phyloP scores from a whole-genome alignment of 2,888 invertebrate species.

The Lycocerus yunnanus region DNA sequence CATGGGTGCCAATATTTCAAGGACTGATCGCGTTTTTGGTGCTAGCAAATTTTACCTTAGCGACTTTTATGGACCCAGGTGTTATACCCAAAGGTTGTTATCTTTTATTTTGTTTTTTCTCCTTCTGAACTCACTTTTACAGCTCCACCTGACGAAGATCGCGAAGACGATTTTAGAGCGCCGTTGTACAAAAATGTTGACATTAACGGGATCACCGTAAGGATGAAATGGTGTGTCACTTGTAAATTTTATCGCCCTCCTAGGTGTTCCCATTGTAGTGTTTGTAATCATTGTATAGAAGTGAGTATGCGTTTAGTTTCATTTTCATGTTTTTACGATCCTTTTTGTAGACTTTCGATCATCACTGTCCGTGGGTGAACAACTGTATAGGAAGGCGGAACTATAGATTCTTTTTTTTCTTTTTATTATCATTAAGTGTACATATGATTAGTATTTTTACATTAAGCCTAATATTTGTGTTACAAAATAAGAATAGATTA shows the following conservation, averaged over 20 bases:
- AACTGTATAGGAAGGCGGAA: slow-evolving; percentile 97
- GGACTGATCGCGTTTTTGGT: slow-evolving; percentile 96
- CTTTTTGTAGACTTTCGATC: slow-evolving; percentile 92
- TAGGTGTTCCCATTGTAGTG: slow-evolving; percentile 97
- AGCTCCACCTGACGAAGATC: slow-evolving; percentile 96
- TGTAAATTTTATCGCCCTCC: slow-evolving; percentile 99
- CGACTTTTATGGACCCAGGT: slow-evolving; percentile 99
- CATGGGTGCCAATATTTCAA: slow-evolving; percentile 92
- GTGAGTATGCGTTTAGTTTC: slow-evolving; percentile 56
- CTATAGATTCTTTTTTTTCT: slow-evolving; percentile 99
- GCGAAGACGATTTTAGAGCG: slow-evolving; percentile 96
- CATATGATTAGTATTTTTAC: slow-evolving; percentile 98
- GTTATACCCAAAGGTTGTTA: slow-evolving; percentile 92
- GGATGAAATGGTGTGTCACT: slow-evolving; percentile 99
- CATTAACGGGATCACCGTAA: slow-evolving; percentile 96
- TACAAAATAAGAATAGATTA: slow-evolving; percentile 81
- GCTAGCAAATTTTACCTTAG: slow-evolving; percentile 96
- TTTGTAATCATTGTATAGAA: slow-evolving; percentile 98
- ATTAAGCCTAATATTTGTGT: slow-evolving; percentile 89
- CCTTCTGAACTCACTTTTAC: slow-evolving; percentile 29
- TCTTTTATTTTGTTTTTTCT: background rate
- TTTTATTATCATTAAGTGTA: slow-evolving; percentile 91
- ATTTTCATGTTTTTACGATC: background rate
- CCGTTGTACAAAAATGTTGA: slow-evolving; percentile 97
- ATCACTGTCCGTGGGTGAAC: slow-evolving; percentile 98